Evolutionary conservation across 1,140 invertebrate species (phyloP).

Genomic region (Aleiodes sp.): DNA sequence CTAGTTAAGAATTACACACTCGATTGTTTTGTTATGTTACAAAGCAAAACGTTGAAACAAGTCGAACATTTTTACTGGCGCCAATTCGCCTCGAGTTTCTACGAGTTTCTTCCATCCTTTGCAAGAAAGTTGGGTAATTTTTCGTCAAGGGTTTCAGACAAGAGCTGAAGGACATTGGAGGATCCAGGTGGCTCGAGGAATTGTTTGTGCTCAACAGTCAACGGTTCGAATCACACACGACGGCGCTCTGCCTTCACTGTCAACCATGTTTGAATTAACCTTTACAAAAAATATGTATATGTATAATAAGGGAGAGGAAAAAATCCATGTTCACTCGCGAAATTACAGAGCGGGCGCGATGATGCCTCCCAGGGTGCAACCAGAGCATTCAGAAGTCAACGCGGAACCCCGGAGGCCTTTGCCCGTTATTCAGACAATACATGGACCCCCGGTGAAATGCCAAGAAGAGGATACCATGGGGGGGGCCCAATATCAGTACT

Average conservation of each 20-base stretch:
- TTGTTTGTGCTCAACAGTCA: slow-evolving; percentile 57
- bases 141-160: no score
- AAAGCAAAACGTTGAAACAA: not conserved
- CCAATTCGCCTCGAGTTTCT: not conserved
- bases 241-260: no score
- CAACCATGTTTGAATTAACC: not conserved
- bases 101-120: no score
- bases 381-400: slow-evolving; percentile 54
- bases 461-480: slow-evolving; percentile 43
- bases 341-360: slow-evolving; percentile 64
- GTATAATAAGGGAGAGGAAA: slow-evolving; percentile 27
- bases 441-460: slow-evolving; percentile 45
- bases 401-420: slow-evolving; percentile 54
- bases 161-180: slow-evolving; percentile 26
- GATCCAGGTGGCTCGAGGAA: slow-evolving; percentile 54
- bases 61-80: not conserved
- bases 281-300: not conserved
- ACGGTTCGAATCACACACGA: slow-evolving; percentile 18
- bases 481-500: slow-evolving; percentile 36
- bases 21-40: not conserved
- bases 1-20: not conserved
- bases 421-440: slow-evolving; percentile 44
- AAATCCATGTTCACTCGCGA: slow-evolving; percentile 49
- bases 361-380: slow-evolving; percentile 63
- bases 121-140: no score